Evolutionary conservation across 2,888 invertebrate species (phyloP).

Genomic region (Luperina nickerlii): DNA sequence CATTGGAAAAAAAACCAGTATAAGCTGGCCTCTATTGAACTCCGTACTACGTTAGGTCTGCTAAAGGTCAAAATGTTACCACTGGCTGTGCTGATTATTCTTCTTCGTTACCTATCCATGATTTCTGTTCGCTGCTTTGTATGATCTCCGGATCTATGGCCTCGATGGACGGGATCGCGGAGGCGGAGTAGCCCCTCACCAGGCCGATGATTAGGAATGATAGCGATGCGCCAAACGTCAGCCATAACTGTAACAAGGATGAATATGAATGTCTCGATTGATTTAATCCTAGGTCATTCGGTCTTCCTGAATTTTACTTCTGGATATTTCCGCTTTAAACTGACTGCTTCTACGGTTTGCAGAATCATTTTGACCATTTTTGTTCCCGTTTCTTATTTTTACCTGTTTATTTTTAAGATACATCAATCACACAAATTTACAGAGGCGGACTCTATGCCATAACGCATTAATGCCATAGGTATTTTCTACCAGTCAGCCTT

Average conservation of each 20-base stretch:
- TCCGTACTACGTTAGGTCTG: too few species aligned
- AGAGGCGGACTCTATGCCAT: neutral
- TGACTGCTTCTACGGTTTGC: neutral
- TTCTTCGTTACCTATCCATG: constrained; percentile 88
- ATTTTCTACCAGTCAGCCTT: neutral
- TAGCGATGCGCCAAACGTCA: constrained; percentile 90
- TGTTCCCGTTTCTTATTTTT: neutral
- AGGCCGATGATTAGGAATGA: constrained; percentile 91
- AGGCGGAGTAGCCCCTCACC: constrained; percentile 90
- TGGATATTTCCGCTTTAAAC: constrained; percentile 8
- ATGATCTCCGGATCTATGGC: constrained; percentile 82
- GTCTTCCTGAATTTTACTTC: constrained; percentile 11
- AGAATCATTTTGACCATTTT: neutral
- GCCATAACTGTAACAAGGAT: constrained; percentile 84
- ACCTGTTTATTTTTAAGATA: neutral
- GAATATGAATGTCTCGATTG: constrained; percentile 30
- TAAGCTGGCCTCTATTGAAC: neutral
- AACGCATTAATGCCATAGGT: neutral
- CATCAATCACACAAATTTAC: neutral
- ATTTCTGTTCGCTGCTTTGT: constrained; percentile 85
- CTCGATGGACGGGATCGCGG: constrained; percentile 90
- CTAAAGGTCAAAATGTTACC: neutral
- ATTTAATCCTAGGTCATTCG: constrained; percentile 25
- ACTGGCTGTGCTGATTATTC: neutral
- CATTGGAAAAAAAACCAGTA: neutral